These are phyloP conservation scores for Tetragonisca angustula DNA, from an alignment of 2,888 invertebrate species.

Conservation along the genomic window DNA sequence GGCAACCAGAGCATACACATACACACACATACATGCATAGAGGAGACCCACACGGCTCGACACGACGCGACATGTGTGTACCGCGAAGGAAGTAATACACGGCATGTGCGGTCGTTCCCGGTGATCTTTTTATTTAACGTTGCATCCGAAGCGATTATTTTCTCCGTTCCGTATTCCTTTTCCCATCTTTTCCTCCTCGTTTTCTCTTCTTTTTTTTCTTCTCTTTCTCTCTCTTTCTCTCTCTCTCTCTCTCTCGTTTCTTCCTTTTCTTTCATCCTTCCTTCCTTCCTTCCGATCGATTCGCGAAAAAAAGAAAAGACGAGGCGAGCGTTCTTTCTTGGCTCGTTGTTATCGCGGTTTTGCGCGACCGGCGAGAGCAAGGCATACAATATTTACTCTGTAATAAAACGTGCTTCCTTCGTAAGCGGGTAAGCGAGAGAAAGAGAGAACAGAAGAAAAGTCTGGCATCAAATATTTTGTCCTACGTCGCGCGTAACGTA, in stretches of 20 bases:
- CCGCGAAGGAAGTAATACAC: slow-evolving; percentile 15
- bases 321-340: not conserved
- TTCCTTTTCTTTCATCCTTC: not conserved
- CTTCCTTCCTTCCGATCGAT: not conserved
- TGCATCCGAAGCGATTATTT: slow-evolving; percentile 39
- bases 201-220: not conserved
- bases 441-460: slow-evolving; percentile 42
- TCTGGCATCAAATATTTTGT: slow-evolving; percentile 56
- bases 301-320: not conserved
- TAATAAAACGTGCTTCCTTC: slow-evolving; percentile 56
- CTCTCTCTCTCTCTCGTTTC: not conserved
- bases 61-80: slow-evolving; percentile 2
- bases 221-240: not conserved
- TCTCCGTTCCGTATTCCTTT: slow-evolving; percentile 15
- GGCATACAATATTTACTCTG: slow-evolving; percentile 41
- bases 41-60: not conserved
- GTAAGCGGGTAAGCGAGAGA: slow-evolving; percentile 50
- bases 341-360: slow-evolving; percentile 37
- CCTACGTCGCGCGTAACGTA: slow-evolving; percentile 52
- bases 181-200: not conserved
- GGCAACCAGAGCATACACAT: not conserved
- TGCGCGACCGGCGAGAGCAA: slow-evolving; percentile 38
- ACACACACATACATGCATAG: too few species aligned
- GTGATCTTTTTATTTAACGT: slow-evolving; percentile 29
- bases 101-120: slow-evolving; percentile 49